Evolutionary conservation across 2,888 invertebrate species (phyloP), one percentile per base, ranked within the genome.

Genomic region (Thelaira solivaga): DNA sequence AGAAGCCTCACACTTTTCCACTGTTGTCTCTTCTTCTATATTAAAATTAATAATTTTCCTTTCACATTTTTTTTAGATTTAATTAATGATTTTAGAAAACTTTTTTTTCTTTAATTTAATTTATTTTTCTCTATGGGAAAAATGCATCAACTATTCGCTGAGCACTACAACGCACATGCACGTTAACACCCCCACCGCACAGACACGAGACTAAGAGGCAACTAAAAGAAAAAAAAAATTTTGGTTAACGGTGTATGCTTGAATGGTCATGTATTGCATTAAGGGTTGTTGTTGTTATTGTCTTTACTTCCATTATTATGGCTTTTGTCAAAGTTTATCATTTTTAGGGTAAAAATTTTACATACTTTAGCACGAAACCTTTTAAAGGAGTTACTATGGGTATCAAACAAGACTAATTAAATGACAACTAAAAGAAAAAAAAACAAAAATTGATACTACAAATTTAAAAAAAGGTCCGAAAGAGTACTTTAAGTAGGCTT

Each of bases 121-220:
- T 22, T 18, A 13, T 16, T 49, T 26, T 11, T n/a, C 47, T 39
- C 4, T 24, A 4, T 7, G 20, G 22, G 24, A 39, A 16, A 45
- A 47, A 34, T 26, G 43, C 24, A 22, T 34, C 65, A 74, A 22
- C 20, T 43, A 47, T 65, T 61, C 34, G 18, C 41, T 13, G 61
- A 71, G 45, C 51, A 62, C 39, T 57, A 72, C 51, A 31, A 49
- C 26, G 47, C 51, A 36, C 11, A 34, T 18, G 24, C 39, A 43
- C 36, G 24, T 53, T 13, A 10, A 87, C 84, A 85, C 84, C 84
- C 83, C 84, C 86, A 83, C 83, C 85, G 82, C 83, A 84, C 85
- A 76, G 83, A 83, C 82, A 83, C 83, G 85, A 84, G 85, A 84
- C 83, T 83, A 87, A 86, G 82, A 84, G 83, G 83, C 83, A 86